Evolutionary conservation across 92 coral and sea anemone genomes (phyloP).

Genomic region (Phymanthus crucifer): DNA sequence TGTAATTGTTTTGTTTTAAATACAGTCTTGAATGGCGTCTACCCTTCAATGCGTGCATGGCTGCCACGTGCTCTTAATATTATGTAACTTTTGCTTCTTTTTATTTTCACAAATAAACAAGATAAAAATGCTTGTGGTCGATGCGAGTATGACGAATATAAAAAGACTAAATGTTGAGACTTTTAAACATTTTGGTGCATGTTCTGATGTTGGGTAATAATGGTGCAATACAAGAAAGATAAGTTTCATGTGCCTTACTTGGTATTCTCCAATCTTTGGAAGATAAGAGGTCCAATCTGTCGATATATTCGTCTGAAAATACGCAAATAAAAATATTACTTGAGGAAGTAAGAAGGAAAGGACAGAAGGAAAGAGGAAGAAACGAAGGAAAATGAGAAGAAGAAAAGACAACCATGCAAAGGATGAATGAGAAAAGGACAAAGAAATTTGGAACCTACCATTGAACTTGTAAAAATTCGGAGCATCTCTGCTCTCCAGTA

Average conservation of each 20-base stretch:
- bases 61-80: no score
- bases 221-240: not conserved
- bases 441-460: conserved; percentile 39
- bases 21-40: not conserved
- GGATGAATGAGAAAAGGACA: not conserved
- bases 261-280: conserved; percentile 59
- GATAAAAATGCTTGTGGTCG: no score
- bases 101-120: no score
- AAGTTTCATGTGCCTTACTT: conserved; percentile 47
- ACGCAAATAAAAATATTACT: not conserved
- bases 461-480: conserved; percentile 84
- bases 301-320: conserved; percentile 57
- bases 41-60: not conserved
- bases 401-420: not conserved
- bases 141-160: no score
- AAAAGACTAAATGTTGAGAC: no score
- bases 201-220: no score
- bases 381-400: not conserved
- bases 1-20: no score
- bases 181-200: no score
- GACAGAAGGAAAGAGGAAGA: not conserved
- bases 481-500: conserved; percentile 65
- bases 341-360: not conserved
- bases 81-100: no score
- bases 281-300: conserved; percentile 50